A percentile compares a stretch with the other conserved stretches of the same genome.
phyloP scores from a whole-genome alignment of 2,797 vertebrate genomes.

The Moxostoma hubbsi region DNA sequence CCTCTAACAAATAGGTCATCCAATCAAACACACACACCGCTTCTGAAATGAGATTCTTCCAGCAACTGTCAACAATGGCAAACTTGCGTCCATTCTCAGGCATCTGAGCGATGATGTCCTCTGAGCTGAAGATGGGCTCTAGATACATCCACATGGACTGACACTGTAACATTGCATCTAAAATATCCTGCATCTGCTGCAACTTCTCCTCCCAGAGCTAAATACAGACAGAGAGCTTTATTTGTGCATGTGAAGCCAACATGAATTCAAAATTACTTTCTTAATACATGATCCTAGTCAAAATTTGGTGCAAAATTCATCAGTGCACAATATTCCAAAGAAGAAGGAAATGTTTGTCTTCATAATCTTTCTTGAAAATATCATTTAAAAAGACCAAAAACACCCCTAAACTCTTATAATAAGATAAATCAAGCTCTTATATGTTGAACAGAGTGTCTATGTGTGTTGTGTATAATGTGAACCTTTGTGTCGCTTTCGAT shows the following conservation, averaged over 20 bases:
- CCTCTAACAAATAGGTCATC: background rate
- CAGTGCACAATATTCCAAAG: too few species aligned
- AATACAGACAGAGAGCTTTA: conserved; percentile 21
- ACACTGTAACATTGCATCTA: conserved; percentile 88
- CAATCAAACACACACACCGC: conserved; percentile 69
- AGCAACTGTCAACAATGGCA: conserved; percentile 81
- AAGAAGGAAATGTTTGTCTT: too few species aligned
- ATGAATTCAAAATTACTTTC: too few species aligned
- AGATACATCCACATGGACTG: conserved; percentile 92
- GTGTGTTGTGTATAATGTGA: background rate
- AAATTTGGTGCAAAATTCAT: too few species aligned
- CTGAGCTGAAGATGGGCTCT: conserved; percentile 94
- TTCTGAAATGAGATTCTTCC: conserved; percentile 86
- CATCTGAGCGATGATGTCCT: conserved; percentile 93
- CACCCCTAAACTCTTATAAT: too few species aligned
- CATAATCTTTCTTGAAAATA: too few species aligned
- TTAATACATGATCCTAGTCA: too few species aligned
- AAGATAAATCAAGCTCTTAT: too few species aligned
- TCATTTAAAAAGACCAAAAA: too few species aligned
- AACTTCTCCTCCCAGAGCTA: conserved; percentile 91
- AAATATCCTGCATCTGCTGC: conserved; percentile 85
- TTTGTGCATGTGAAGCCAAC: too few species aligned
- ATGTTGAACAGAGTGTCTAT: background rate
- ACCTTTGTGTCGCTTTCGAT: conserved; percentile 89
- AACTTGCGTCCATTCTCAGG: conserved; percentile 92